Percentiles rank a stretch among this genome's conserved stretches.
Conservation (phyloP, 2,113 vertebrate species). For the Mobula hypostoma region DNA sequence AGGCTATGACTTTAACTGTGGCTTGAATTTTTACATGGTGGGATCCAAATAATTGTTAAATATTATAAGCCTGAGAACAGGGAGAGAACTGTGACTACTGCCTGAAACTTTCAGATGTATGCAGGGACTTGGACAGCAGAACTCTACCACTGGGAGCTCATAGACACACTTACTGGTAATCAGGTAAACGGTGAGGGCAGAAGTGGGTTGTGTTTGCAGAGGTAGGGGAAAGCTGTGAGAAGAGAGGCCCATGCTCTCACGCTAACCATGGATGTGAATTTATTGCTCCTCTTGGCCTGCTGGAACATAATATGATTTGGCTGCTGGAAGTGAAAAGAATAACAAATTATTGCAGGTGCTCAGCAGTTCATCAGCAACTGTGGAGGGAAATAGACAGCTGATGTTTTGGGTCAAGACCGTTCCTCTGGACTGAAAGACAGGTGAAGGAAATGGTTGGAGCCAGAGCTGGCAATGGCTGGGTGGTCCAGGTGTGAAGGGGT, state of each 20-base stretch:
- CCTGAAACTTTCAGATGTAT: too few relatives aligned
- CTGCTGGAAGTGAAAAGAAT: too few relatives aligned
- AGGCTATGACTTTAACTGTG: neutral
- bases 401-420: too few relatives aligned
- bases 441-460: too few relatives aligned
- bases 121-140: too few relatives aligned
- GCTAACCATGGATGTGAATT: neutral
- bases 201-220: neutral
- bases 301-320: neutral
- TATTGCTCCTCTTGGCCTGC: neutral
- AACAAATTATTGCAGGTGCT: too few relatives aligned
- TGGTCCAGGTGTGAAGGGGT: too few relatives aligned
- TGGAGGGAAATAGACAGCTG: too few relatives aligned
- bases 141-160: neutral
- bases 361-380: too few relatives aligned
- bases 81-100: neutral
- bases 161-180: neutral
- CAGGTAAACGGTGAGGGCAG: neutral
- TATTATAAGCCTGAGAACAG: neutral
- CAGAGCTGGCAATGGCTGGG: too few relatives aligned
- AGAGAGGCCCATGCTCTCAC: neutral
- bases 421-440: too few relatives aligned
- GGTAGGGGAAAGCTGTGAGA: neutral
- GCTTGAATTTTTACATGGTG: neutral
- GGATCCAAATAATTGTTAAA: neutral